phyloP scores from a whole-genome alignment of 1,140 invertebrate species.

The Drosophila grimshawi region DNA sequence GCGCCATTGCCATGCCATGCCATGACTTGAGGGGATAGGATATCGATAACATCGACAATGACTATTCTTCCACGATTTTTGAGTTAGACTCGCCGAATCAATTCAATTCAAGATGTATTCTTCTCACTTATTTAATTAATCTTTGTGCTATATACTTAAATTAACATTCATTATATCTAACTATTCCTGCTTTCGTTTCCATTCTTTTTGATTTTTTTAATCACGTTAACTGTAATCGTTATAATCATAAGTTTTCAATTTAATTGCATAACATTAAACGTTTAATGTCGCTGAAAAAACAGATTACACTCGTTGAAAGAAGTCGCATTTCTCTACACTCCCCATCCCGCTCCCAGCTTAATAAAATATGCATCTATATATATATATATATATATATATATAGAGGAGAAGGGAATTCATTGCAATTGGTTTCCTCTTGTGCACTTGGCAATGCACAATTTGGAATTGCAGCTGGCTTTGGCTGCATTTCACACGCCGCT shows the following conservation, averaged over 20 bases:
- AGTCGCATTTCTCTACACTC: constrained; percentile 3
- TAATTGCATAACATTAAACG: constrained; percentile 32
- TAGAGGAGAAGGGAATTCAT: not conserved
- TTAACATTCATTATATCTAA: too few relatives aligned
- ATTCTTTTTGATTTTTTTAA: not conserved
- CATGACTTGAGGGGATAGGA: too few relatives aligned
- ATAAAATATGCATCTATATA: constrained; percentile 27
- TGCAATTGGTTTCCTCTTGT: constrained; percentile 42
- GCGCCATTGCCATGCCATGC: too few relatives aligned
- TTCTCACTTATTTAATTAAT: not conserved
- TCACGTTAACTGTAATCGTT: not conserved
- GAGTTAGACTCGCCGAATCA: too few relatives aligned
- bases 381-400: not conserved
- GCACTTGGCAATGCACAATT: constrained; percentile 48
- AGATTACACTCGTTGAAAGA: constrained; percentile 22
- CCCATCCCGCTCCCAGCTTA: not conserved
- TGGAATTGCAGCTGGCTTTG: constrained; percentile 39
- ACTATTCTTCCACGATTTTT: too few relatives aligned
- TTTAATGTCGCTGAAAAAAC: constrained; percentile 9
- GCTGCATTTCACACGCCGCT: constrained; percentile 46
- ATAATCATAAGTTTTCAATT: constrained; percentile 26
- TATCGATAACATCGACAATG: too few relatives aligned
- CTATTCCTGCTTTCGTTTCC: too few relatives aligned
- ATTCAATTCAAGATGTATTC: too few relatives aligned
- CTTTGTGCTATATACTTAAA: not conserved